Evolutionary conservation across 2,888 invertebrate species (phyloP), one percentile per base, ranked within the genome.

Genomic region (Gastracanthus pulcherrimus): DNA sequence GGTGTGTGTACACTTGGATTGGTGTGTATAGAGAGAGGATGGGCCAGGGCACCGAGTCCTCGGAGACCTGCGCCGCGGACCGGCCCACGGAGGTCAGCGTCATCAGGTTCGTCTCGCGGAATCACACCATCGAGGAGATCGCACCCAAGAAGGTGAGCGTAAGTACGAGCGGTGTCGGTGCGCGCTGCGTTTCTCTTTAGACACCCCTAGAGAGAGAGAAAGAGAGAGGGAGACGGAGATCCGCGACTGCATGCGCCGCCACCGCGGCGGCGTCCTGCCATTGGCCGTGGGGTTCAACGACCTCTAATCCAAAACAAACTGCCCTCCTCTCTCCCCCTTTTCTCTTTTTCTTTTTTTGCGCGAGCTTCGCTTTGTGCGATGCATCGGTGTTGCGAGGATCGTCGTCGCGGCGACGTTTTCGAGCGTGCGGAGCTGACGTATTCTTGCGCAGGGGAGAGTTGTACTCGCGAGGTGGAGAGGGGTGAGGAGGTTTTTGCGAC

Each of bases 71-170:
- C 83, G 81, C 90, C 71, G n/a, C n/a, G n/a, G 91, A 91, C 80
- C 87, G 91, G 81, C 90, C 91, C 23, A 88, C 90, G 76, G 91
- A 91, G 85, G 91, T 91, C 84, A 91, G 91, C 85, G 91, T 91
- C 80, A 91, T 91, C 75, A 87, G 90, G 86, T 91, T 91, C 82
- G 91, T 91, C 38, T 91, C 91, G n/a, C 87, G 91, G 72, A 91
- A 91, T 86, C 90, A 87, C 41, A 91, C 91, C 45, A 90, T 91
- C 75, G 91, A 91, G 80, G 91, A 91, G 85, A 91, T 91, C 77
- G 90, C 91, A 31, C 91, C 91, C 41, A 91, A 91, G 87, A 91
- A 91, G 90, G 91, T 91, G 86, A 51, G 83, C 66, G n/a, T 72
- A n/a, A n/a, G n/a, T n/a, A n/a, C n/a, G n/a, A n/a, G n/a, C n/a